These are phyloP conservation scores for Leptopilina clavipes DNA, from an alignment of 1,140 invertebrate species.

Conservation along the genomic window DNA sequence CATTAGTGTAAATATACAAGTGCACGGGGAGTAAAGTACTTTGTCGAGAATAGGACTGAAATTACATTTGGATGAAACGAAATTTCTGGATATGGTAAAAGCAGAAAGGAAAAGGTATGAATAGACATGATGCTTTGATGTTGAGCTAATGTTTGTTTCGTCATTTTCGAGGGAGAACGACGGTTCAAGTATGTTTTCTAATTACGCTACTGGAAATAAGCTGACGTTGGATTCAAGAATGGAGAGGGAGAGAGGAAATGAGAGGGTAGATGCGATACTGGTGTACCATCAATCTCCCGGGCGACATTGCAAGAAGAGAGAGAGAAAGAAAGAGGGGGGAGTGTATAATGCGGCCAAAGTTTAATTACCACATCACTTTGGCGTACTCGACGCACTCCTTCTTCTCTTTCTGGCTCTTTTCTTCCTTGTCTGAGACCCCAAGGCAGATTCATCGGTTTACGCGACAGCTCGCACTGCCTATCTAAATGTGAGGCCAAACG, in stretches of 20 bases:
- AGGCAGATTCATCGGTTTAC: slow-evolving; percentile 55
- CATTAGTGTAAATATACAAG: no score
- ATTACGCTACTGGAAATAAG: slow-evolving; percentile 39
- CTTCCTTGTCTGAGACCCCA: not conserved
- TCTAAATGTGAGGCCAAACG: slow-evolving; percentile 44
- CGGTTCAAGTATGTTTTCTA: slow-evolving; percentile 30
- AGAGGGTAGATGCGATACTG: slow-evolving; percentile 47
- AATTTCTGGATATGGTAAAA: not conserved
- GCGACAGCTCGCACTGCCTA: slow-evolving; percentile 51
- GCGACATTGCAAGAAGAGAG: slow-evolving; percentile 54
- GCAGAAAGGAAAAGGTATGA: not conserved
- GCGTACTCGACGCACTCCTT: slow-evolving; percentile 50
- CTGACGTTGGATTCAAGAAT: slow-evolving; percentile 37
- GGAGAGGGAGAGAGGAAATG: slow-evolving; percentile 40
- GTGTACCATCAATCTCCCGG: slow-evolving; percentile 64
- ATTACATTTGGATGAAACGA: not conserved
- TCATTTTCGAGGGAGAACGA: not conserved
- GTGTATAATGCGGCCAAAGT: slow-evolving; percentile 70
- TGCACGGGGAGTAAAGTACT: no score
- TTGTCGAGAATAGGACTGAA: not conserved
- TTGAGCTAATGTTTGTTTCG: slow-evolving; percentile 12
- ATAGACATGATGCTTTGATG: slow-evolving; percentile 11
- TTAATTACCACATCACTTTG: slow-evolving; percentile 73
- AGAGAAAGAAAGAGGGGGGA: slow-evolving; percentile 43
- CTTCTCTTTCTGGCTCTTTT: slow-evolving; percentile 32